Base-by-base conservation (phyloP, 2,888 invertebrate genomes). In the Leptogaster cylindrica region DNA sequence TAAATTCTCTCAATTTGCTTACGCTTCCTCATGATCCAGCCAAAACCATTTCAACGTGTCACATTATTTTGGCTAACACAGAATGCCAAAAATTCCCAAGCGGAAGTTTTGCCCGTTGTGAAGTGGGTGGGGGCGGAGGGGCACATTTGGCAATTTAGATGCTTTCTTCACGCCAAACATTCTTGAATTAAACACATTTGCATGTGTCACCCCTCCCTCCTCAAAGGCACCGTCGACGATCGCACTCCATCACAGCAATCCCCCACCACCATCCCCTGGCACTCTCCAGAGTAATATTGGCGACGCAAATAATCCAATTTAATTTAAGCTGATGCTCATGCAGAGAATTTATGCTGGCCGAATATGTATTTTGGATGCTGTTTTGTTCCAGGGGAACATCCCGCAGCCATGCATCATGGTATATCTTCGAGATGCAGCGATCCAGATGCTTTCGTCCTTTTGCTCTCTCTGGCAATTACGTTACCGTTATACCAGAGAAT, bases 331-430 rank as follows among this genome's bases (percentile, higher is more conserved):
- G 8, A 14, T n/a, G n/a, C 23, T 39, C 27, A 8, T 41, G 28
- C 20, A 8, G 46, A 46, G 14, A 23, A 63, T 63, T 63, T 63
- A 63, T 63, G 63, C 44, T 31, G 8, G 23, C 20, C 36, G 8
- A 18, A 41, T 41, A 41, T n/a, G 18, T 6, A 16, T 12, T 41
- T 10, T 8, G 16, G 41, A 41, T 14, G 3, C 41, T 20, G 16
- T 55, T 41, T 61, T 44, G 69, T 72, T 72, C 6, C 86, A 91
- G 92, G 91, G 76, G 92, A 92, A 83, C 90, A 91, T 79, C 92
- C 92, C 75, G 92, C 91, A 67, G 92, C 92, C 48, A 92, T 92
- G 91, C 90, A 92, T 82, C 90, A 91, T 74, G 88, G 89, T 52
- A 84, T 74, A 66, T 76, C 78, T 48, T 70, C 75, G 71, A 73